phyloP scores from a whole-genome alignment of 2,797 vertebrate species.

The Enteromius viviparus region DNA sequence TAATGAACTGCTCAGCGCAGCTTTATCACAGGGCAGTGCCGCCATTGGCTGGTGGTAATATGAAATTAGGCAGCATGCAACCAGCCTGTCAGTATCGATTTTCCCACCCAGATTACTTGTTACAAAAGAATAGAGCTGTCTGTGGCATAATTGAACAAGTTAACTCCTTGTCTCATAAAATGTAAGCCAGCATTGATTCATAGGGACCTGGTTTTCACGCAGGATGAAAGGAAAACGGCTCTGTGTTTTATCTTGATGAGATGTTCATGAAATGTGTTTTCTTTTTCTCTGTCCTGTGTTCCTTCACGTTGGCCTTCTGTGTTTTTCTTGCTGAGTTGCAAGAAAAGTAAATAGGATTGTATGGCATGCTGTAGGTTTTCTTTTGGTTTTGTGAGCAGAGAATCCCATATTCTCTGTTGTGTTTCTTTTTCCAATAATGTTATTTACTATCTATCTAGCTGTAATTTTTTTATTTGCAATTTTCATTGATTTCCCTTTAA shows the following conservation, averaged over 20 bases:
- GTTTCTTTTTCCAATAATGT: constrained; percentile 28
- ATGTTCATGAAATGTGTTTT: constrained; percentile 71
- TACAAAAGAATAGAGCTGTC: constrained; percentile 99
- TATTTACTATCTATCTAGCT: not conserved
- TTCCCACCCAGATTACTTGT: constrained; percentile 99
- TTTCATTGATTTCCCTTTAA: not conserved
- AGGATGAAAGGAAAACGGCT: constrained; percentile 79
- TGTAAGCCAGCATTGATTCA: constrained; percentile 96
- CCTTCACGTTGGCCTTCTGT: constrained; percentile 61
- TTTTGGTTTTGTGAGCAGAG: not conserved
- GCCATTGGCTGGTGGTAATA: constrained; percentile 96
- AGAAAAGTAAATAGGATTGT: constrained; percentile 58
- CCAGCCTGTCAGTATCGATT: constrained; percentile 98
- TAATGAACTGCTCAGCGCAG: constrained; percentile 96
- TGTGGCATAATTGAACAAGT: constrained; percentile 99
- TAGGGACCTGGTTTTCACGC: constrained; percentile 76
- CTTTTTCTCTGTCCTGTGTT: constrained; percentile 54
- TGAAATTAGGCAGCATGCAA: constrained; percentile 96
- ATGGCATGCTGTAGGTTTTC: constrained; percentile 2
- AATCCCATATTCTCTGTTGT: not conserved
- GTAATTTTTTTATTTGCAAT: not conserved
- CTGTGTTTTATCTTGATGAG: constrained; percentile 80
- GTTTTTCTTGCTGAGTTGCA: constrained; percentile 71
- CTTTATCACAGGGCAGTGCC: constrained; percentile 87
- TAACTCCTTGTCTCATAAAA: constrained; percentile 99